phyloP scores from a whole-genome alignment of 2,888 invertebrate species.

The Hemicrepidius hirtus region DNA sequence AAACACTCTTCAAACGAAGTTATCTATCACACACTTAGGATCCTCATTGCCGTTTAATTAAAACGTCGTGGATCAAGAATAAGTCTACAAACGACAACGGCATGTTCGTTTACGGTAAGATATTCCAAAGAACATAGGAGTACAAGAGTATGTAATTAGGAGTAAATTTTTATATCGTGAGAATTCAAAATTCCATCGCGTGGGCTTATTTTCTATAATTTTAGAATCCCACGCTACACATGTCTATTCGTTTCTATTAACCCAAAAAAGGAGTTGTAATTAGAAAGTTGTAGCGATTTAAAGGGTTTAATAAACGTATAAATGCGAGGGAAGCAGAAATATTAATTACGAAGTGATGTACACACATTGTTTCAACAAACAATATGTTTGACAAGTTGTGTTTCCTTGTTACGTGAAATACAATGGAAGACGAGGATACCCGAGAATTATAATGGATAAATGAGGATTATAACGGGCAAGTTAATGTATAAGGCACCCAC shows the following conservation, averaged over 20 bases:
- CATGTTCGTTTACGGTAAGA: too few species aligned
- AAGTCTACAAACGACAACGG: neutral
- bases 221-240: neutral
- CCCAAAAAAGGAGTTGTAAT: neutral
- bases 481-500: constrained; percentile 15
- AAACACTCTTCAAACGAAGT: neutral
- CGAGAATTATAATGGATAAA: constrained; percentile 29
- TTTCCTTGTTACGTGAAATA: constrained; percentile 21
- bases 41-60: neutral
- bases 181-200: constrained; percentile 1
- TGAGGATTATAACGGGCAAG: constrained; percentile 18
- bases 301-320: neutral
- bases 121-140: neutral
- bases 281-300: neutral
- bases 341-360: constrained; percentile 22
- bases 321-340: neutral
- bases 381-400: constrained; percentile 26
- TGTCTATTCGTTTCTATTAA: neutral
- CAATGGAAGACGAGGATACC: constrained; percentile 15
- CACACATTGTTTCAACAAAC: constrained; percentile 12
- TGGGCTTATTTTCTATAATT: constrained; percentile 3
- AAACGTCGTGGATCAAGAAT: neutral
- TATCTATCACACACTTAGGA: neutral
- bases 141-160: constrained; percentile 6
- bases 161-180: neutral